A percentile compares a stretch with the other conserved stretches of the same genome.
Evolutionary conservation across 2,113 vertebrate genomes (phyloP).

Genomic region (Triplophysa tibetana): DNA sequence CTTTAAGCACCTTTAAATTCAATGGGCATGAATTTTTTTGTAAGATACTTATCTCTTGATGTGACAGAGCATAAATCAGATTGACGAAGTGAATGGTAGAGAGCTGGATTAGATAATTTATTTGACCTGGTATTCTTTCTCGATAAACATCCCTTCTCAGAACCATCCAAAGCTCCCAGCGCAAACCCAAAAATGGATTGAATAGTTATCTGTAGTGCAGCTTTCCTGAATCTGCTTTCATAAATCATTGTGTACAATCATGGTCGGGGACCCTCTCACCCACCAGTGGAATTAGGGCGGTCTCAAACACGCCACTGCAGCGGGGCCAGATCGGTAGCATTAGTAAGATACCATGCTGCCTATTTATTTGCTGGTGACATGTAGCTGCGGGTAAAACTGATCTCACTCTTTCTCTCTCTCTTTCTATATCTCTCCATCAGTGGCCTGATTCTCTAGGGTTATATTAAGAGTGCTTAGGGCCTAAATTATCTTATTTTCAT

Average conservation of each 20-base stretch:
- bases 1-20: too few relatives aligned
- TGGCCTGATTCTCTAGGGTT: slow-evolving; percentile 38
- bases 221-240: slow-evolving; percentile 24
- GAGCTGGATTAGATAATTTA: background rate
- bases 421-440: slow-evolving; percentile 33
- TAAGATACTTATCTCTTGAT: background rate
- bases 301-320: slow-evolving; percentile 29
- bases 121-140: slow-evolving; percentile 16
- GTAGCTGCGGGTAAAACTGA: slow-evolving; percentile 26
- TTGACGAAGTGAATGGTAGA: background rate
- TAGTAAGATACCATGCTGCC: slow-evolving; percentile 41
- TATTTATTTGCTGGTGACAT: slow-evolving; percentile 47
- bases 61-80: background rate
- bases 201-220: background rate
- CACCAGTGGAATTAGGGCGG: slow-evolving; percentile 27
- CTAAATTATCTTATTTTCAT: slow-evolving; percentile 45
- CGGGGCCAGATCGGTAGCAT: background rate
- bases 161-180: background rate
- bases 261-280: background rate
- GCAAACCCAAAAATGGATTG: background rate
- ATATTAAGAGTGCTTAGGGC: slow-evolving; percentile 49
- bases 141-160: slow-evolving; percentile 28
- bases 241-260: slow-evolving; percentile 20
- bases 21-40: background rate
- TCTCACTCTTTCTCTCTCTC: slow-evolving; percentile 30